Conservation (phyloP, 2,888 invertebrate species). For the Dilophus febrilis region DNA sequence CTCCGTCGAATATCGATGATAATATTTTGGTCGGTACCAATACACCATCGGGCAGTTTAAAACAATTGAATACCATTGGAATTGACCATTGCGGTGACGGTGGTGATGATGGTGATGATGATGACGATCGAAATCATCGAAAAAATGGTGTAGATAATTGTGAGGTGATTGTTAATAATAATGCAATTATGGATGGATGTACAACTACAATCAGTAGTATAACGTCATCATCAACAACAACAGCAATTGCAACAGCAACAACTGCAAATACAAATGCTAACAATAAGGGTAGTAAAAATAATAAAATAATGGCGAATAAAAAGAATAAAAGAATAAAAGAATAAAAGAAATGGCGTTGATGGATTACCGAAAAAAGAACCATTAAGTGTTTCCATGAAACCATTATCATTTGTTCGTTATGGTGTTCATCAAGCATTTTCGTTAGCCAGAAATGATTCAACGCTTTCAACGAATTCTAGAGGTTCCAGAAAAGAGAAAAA, state of each 20-base stretch:
- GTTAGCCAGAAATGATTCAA: constrained; percentile 32
- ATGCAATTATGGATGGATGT: too few species aligned
- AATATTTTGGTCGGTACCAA: constrained; percentile 37
- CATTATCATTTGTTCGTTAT: constrained; percentile 28
- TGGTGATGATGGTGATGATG: constrained; percentile 11
- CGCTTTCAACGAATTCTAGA: constrained; percentile 39
- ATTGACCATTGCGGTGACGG: too few species aligned
- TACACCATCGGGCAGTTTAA: constrained; percentile 36
- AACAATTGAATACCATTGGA: constrained; percentile 32
- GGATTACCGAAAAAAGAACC: constrained; percentile 27
- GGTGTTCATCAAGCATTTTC: constrained; percentile 30
- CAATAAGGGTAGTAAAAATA: background rate
- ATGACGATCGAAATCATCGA: too few species aligned
- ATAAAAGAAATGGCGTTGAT: constrained; percentile 24
- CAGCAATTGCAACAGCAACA: background rate
- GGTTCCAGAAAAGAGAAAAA: constrained; percentile 32
- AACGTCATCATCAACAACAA: too few species aligned
- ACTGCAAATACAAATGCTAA: background rate
- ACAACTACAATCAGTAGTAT: too few species aligned
- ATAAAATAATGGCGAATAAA: too few species aligned
- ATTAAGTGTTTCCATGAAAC: constrained; percentile 49
- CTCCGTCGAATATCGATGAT: constrained; percentile 41
- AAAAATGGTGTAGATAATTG: constrained; percentile 6
- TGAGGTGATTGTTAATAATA: constrained; percentile 3
- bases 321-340: constrained; percentile 15